A percentile compares a stretch with the other conserved stretches of the same genome.
These are phyloP conservation scores for Pteropus rufus DNA, from an alignment of 2,797 vertebrate genomes.

Conservation along the genomic window DNA sequence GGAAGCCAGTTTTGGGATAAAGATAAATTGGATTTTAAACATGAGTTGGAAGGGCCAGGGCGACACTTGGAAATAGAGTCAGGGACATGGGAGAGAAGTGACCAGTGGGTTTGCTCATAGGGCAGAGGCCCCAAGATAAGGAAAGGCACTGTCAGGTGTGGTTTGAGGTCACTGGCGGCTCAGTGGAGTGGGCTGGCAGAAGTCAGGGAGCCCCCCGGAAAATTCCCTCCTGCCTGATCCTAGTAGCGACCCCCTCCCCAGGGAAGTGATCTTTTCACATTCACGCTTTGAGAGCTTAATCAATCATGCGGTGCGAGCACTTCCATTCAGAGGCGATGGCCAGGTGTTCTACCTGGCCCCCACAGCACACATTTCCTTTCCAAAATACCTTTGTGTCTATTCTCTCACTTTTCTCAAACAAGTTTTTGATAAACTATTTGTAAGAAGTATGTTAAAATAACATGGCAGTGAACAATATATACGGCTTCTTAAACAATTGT, in stretches of 20 bases:
- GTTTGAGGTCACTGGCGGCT: background rate
- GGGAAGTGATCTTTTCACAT: background rate
- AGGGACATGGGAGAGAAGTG: background rate
- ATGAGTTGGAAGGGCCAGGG: background rate
- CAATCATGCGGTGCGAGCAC: background rate
- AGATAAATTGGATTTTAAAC: background rate
- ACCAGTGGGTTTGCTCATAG: background rate
- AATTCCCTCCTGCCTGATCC: background rate
- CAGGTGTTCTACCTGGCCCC: background rate
- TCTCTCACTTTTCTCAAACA: background rate
- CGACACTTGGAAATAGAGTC: background rate
- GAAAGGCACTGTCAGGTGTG: background rate
- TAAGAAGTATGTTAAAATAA: background rate
- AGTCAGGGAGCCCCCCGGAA: background rate
- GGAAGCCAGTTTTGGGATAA: background rate
- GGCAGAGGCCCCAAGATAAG: background rate
- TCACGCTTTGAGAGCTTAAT: background rate
- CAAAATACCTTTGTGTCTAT: background rate
- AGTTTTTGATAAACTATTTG: background rate
- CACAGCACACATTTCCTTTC: background rate
- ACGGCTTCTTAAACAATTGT: background rate
- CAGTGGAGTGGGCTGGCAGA: background rate
- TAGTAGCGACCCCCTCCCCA: background rate
- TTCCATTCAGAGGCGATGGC: background rate
- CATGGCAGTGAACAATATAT: accelerated